These are phyloP conservation scores for Andinoacara biseriatus DNA, from an alignment of 2,113 vertebrate genomes.

Conservation along the genomic window DNA sequence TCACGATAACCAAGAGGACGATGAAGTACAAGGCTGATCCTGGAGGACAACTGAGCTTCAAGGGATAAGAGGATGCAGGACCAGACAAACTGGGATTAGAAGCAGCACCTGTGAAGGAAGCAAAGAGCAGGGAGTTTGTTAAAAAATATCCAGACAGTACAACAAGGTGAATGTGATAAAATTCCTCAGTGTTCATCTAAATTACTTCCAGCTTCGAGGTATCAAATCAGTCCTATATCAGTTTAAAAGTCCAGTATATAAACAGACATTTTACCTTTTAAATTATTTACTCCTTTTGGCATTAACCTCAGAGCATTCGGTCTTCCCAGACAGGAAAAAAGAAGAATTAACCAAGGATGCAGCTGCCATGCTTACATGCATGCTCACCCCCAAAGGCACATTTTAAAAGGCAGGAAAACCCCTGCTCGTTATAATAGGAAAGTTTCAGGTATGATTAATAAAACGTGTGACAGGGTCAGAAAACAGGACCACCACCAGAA, in stretches of 20 bases:
- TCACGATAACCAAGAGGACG: not conserved
- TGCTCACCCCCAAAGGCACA: not conserved
- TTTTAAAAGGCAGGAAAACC: not conserved
- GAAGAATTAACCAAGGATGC: not conserved
- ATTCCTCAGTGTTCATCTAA: not conserved
- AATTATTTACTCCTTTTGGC: not conserved
- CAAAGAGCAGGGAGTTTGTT: not conserved
- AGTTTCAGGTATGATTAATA: not conserved
- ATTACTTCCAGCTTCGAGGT: not conserved
- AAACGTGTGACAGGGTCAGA: not conserved
- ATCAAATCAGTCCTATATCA: not conserved
- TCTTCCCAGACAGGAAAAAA: accelerated
- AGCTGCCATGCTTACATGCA: not conserved
- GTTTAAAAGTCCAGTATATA: too few species aligned
- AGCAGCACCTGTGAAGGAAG: constrained; percentile 16
- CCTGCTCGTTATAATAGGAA: not conserved
- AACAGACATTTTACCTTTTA: not conserved
- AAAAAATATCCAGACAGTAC: not conserved
- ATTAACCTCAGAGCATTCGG: not conserved
- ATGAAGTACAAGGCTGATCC: not conserved
- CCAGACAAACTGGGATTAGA: not conserved
- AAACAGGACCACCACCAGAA: not conserved
- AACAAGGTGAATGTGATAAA: not conserved
- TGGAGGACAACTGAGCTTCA: not conserved
- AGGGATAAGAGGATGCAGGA: not conserved